A percentile compares a stretch with the other conserved stretches of the same genome.
phyloP scores from a whole-genome alignment of 2,888 invertebrate genomes.

The Xylota sylvarum region DNA sequence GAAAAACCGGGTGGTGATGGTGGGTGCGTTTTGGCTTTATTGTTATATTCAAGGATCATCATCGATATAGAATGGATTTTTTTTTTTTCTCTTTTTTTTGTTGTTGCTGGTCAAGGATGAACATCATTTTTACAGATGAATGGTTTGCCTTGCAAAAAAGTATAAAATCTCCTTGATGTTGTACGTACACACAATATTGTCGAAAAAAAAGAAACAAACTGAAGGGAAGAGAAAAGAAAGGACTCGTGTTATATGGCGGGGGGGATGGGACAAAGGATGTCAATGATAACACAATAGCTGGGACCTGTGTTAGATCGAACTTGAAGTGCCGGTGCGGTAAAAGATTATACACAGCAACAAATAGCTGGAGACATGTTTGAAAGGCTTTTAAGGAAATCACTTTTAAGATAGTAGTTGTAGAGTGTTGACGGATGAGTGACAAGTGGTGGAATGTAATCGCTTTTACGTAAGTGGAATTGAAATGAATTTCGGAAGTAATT shows the following conservation, averaged over 20 bases:
- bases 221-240: not conserved
- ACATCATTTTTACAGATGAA: constrained; percentile 65
- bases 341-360: constrained; percentile 35
- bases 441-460: constrained; percentile 56
- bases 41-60: constrained; percentile 71
- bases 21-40: constrained; percentile 51
- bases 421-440: constrained; percentile 69
- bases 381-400: constrained; percentile 67
- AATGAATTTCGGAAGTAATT: constrained; percentile 64
- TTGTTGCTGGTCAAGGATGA: constrained; percentile 65
- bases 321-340: constrained; percentile 28
- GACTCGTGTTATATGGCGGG: not conserved
- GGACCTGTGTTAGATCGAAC: constrained; percentile 40
- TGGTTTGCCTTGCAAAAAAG: constrained; percentile 44
- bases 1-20: not conserved
- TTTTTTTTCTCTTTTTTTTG: constrained; percentile 2
- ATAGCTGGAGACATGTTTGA: constrained; percentile 61
- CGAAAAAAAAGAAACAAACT: not conserved
- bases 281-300: constrained; percentile 41
- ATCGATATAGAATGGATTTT: constrained; percentile 60
- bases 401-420: constrained; percentile 41
- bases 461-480: constrained; percentile 49
- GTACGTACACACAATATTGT: not conserved
- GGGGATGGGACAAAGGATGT: constrained; percentile 20
- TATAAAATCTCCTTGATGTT: constrained; percentile 46